Evolutionary conservation across 2,797 vertebrate genomes (phyloP).

Genomic region (Jordanella pulchra): DNA sequence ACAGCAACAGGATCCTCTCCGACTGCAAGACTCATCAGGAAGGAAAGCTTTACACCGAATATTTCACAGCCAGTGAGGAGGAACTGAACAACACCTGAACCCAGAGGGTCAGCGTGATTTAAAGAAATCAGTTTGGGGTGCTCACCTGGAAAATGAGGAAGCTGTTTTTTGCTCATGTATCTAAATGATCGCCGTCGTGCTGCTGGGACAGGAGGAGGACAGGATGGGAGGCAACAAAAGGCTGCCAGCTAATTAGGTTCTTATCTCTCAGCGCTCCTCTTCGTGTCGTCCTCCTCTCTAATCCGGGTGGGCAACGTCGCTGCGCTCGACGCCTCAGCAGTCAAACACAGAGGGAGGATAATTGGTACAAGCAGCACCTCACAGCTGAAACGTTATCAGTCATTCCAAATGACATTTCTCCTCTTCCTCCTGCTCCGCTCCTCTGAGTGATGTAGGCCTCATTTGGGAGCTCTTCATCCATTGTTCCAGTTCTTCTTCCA

Average conservation of each 20-base stretch:
- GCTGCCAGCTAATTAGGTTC: slow-evolving; percentile 78
- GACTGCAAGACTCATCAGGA: too few relatives aligned
- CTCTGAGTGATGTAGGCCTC: slow-evolving; percentile 33
- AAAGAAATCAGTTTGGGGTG: not conserved
- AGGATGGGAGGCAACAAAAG: slow-evolving; percentile 54
- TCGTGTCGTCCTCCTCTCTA: slow-evolving; percentile 71
- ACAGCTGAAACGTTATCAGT: slow-evolving; percentile 67
- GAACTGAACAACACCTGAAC: not conserved
- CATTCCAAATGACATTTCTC: slow-evolving; percentile 53
- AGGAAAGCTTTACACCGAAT: too few relatives aligned
- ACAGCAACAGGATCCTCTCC: too few relatives aligned
- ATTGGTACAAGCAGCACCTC: slow-evolving; percentile 73
- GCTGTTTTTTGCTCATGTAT: slow-evolving; percentile 25
- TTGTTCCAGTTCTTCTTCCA: slow-evolving; percentile 25
- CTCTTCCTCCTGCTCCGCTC: slow-evolving; percentile 29
- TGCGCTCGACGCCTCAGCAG: slow-evolving; percentile 71
- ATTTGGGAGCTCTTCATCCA: slow-evolving; percentile 46
- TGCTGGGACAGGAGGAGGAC: slow-evolving; percentile 48
- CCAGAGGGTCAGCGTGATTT: not conserved
- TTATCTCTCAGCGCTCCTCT: slow-evolving; percentile 72
- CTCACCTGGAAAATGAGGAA: not conserved
- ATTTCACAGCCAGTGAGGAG: not conserved
- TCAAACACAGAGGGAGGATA: slow-evolving; percentile 74
- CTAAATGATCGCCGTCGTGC: slow-evolving; percentile 55
- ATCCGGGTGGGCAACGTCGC: slow-evolving; percentile 69